Evolutionary conservation across 2,888 invertebrate species (phyloP).

Genomic region (Drosophila tripunctata): DNA sequence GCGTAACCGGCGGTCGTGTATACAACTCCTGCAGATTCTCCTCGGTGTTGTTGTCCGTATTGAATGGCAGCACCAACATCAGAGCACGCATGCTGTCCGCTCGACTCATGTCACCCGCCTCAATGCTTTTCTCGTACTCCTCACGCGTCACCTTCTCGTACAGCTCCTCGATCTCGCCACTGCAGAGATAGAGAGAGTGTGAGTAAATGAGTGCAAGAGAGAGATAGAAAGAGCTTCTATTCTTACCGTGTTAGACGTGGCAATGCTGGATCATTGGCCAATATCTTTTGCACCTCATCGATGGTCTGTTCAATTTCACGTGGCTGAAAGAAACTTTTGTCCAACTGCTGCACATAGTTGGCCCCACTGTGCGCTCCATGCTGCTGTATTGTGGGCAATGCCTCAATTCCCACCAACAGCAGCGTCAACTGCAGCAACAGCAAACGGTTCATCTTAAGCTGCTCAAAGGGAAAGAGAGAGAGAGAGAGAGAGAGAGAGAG

Average conservation of each 20-base stretch:
- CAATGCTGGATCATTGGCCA: slow-evolving; percentile 82
- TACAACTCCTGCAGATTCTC: slow-evolving; percentile 83
- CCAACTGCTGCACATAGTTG: slow-evolving; percentile 68
- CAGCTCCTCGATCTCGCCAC: slow-evolving; percentile 84
- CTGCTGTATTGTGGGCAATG: slow-evolving; percentile 64
- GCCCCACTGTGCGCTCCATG: slow-evolving; percentile 18
- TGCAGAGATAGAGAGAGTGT: slow-evolving; percentile 31
- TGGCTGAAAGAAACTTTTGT: slow-evolving; percentile 70
- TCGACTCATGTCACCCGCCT: slow-evolving; percentile 82
- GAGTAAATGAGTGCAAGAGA: neutral
- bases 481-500: neutral
- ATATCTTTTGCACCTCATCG: slow-evolving; percentile 83
- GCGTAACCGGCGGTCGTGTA: slow-evolving; percentile 83
- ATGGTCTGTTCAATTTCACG: slow-evolving; percentile 83
- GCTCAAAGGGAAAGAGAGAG: neutral
- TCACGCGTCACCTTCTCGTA: slow-evolving; percentile 84
- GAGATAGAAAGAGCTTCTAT: neutral
- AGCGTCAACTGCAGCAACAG: slow-evolving; percentile 29
- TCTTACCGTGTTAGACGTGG: slow-evolving; percentile 83
- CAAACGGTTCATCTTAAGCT: too few species aligned
- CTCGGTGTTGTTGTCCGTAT: slow-evolving; percentile 82
- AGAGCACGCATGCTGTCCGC: slow-evolving; percentile 84
- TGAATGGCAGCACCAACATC: slow-evolving; percentile 84
- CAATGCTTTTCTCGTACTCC: slow-evolving; percentile 83
- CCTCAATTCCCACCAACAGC: slow-evolving; percentile 12